phyloP scores from a whole-genome alignment of 2,113 vertebrate genomes.

The Turdus rufiventris region DNA sequence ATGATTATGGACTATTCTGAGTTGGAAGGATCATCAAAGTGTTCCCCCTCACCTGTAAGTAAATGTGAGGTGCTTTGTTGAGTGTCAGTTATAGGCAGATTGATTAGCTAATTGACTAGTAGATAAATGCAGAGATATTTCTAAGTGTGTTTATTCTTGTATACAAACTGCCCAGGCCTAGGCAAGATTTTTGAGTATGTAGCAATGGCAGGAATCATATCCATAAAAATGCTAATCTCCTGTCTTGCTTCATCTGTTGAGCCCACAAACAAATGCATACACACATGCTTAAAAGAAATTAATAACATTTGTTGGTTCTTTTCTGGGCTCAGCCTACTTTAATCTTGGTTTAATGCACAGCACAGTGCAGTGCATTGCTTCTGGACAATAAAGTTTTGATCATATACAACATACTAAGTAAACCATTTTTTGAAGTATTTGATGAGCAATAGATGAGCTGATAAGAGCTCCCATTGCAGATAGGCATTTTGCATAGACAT shows the following conservation, averaged over 20 bases:
- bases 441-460: neutral
- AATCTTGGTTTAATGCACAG: neutral
- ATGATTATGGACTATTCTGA: neutral
- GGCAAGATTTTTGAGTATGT: slow-evolving; percentile 4
- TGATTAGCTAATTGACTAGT: neutral
- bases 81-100: neutral
- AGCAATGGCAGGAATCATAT: slow-evolving; percentile 43
- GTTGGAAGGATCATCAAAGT: neutral
- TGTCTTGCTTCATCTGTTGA: slow-evolving; percentile 20
- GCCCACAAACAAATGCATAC: neutral
- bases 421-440: neutral
- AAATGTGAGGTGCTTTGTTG: neutral
- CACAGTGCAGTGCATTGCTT: neutral
- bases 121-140: neutral
- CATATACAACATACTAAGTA: neutral
- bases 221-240: slow-evolving; percentile 34
- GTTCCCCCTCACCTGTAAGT: neutral
- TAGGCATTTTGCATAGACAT: neutral
- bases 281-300: neutral
- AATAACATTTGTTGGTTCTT: neutral
- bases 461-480: neutral
- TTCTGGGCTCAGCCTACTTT: neutral
- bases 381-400: neutral
- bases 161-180: slow-evolving; percentile 38
- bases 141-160: slow-evolving; percentile 35